Evolutionary conservation across 2,888 invertebrate species (phyloP).

Genomic region (Athalia rosae): DNA sequence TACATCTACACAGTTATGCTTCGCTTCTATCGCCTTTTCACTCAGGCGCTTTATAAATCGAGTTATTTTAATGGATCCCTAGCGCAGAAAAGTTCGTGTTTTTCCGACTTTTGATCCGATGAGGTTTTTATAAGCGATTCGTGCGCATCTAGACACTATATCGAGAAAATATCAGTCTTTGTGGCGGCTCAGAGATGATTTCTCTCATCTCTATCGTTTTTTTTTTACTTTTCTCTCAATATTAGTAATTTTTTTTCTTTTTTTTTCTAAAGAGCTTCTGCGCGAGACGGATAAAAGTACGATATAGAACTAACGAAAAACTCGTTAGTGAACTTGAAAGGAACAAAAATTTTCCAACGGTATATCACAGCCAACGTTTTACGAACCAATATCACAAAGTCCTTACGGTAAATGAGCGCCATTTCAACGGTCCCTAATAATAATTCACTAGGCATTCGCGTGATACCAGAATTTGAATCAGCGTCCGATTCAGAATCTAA

Average conservation of each 20-base stretch:
- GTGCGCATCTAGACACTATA: neutral
- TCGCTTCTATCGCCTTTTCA: neutral
- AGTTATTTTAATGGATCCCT: conserved; percentile 37
- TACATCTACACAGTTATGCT: neutral
- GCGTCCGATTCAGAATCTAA: no score
- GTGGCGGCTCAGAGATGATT: neutral
- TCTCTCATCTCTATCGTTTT: no score
- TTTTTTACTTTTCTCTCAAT: no score
- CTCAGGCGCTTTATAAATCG: conserved; percentile 15
- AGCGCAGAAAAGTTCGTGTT: conserved; percentile 3
- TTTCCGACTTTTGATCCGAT: conserved; percentile 19
- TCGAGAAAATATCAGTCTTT: neutral
- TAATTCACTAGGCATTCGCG: no score
- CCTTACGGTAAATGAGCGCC: no score
- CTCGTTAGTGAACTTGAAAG: conserved; percentile 22
- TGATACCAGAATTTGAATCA: no score
- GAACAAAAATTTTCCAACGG: neutral
- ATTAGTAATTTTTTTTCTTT: no score
- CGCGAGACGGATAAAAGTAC: neutral
- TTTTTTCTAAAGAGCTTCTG: neutral
- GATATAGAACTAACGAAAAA: conserved; percentile 3
- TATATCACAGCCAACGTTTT: neutral
- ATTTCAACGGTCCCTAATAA: no score
- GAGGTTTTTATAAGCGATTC: neutral
- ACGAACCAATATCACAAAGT: no score